Percentiles rank a stretch among this genome's conserved stretches.
phyloP scores from a whole-genome alignment of 2,888 invertebrate species.

The Agriopis leucophaearia region DNA sequence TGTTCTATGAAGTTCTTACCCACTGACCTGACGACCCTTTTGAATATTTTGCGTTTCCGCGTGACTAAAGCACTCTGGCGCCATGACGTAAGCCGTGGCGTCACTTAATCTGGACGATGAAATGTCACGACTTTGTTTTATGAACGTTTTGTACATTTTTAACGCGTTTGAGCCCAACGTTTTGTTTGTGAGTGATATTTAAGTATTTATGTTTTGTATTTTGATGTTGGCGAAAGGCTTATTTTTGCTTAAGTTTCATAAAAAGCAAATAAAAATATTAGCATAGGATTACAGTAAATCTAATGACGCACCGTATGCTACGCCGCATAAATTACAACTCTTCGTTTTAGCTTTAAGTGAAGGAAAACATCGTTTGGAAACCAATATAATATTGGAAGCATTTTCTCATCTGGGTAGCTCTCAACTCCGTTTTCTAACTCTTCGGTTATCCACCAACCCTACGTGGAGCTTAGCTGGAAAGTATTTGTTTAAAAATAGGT shows the following conservation, averaged over 20 bases:
- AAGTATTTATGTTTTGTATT: background rate
- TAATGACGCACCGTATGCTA: no score
- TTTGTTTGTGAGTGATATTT: constrained; percentile 11
- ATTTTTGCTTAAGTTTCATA: background rate
- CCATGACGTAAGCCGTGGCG: constrained; percentile 34
- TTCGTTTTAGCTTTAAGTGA: no score
- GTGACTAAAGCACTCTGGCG: constrained; percentile 48
- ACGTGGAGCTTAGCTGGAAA: no score
- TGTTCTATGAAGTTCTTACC: constrained; percentile 24
- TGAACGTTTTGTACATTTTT: constrained; percentile 40
- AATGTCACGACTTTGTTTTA: constrained; percentile 41
- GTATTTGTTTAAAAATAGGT: no score
- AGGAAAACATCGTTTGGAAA: no score
- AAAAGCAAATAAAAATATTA: no score
- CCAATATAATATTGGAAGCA: no score
- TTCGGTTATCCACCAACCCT: no score
- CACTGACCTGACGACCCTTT: constrained; percentile 48
- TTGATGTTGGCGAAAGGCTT: background rate
- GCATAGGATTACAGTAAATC: no score
- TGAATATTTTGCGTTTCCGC: constrained; percentile 53
- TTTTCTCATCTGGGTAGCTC: no score
- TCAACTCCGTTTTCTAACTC: no score
- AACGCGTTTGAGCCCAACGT: constrained; percentile 25
- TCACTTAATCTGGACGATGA: constrained; percentile 35
- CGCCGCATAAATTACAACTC: no score